A percentile compares a stretch with the other conserved stretches of the same genome.
Evolutionary conservation across 1,140 invertebrate species (phyloP).

Genomic region (Agraylea sexmaculata): DNA sequence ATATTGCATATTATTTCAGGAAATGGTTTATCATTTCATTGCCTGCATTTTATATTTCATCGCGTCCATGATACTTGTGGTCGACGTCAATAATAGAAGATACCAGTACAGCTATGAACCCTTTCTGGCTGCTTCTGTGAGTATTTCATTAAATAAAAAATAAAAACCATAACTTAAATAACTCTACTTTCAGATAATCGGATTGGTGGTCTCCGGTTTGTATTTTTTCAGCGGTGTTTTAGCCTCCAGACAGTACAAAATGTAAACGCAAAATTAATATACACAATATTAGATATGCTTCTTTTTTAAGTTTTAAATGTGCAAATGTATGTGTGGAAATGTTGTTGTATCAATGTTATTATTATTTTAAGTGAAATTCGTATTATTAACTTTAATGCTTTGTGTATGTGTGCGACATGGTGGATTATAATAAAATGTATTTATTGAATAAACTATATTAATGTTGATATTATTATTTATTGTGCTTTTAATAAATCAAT

Average conservation of each 20-base stretch:
- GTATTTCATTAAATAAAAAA: constrained; percentile 23
- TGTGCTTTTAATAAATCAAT: no score
- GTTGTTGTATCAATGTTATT: background rate
- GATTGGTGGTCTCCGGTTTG: constrained; percentile 52
- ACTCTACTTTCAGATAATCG: constrained; percentile 51
- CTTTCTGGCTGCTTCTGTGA: constrained; percentile 54
- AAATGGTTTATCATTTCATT: constrained; percentile 64
- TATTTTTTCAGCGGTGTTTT: constrained; percentile 66
- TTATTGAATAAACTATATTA: no score
- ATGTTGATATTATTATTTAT: no score
- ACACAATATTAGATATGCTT: constrained; percentile 2
- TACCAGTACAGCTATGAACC: constrained; percentile 44
- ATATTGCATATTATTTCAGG: constrained; percentile 45
- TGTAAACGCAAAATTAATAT: constrained; percentile 31
- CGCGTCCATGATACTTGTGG: constrained; percentile 50
- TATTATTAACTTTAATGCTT: background rate
- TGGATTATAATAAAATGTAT: no score
- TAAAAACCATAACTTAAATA: constrained; percentile 3
- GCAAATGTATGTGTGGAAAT: constrained; percentile 6
- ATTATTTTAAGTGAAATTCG: background rate
- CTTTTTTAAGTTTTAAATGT: constrained; percentile 6
- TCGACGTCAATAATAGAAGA: constrained; percentile 43
- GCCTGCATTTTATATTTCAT: constrained; percentile 56
- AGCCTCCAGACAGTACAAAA: constrained; percentile 55
- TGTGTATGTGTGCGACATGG: constrained; percentile 8